Percentiles rank a stretch among this genome's conserved stretches.
Conservation (phyloP, 2,888 invertebrate genomes). For the Calameuta idolon region DNA sequence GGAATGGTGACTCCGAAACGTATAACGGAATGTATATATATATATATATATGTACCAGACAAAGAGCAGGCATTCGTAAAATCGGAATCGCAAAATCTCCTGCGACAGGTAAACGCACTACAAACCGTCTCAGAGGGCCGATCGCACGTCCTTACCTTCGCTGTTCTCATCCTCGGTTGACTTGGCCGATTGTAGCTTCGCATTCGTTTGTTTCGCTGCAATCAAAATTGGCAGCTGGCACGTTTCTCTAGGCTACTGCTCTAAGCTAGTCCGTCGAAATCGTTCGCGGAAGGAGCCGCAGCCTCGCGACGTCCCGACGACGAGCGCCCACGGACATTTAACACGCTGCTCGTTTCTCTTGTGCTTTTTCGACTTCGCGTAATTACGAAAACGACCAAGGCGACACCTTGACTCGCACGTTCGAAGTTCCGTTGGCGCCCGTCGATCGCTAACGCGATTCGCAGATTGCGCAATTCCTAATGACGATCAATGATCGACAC, state of each 20-base stretch:
- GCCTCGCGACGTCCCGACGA: neutral
- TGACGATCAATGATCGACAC: neutral
- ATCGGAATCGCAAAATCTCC: neutral
- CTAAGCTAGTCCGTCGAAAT: conserved; percentile 14
- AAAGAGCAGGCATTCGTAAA: neutral
- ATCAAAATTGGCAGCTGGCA: conserved; percentile 66
- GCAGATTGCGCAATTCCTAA: neutral
- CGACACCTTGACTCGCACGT: no score
- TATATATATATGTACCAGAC: neutral
- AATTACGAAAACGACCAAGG: no score
- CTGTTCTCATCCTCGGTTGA: conserved; percentile 66
- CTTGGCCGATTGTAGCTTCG: conserved; percentile 67
- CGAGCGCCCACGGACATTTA: neutral
- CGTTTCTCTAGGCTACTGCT: conserved; percentile 42
- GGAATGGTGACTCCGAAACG: neutral
- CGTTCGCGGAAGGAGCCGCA: no score
- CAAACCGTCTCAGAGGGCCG: neutral
- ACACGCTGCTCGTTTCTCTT: neutral
- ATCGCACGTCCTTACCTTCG: conserved; percentile 58
- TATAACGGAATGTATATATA: neutral
- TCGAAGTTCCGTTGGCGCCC: neutral
- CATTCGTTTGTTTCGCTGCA: conserved; percentile 66
- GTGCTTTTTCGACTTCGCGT: neutral
- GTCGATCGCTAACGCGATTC: neutral
- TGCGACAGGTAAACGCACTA: neutral